phyloP scores from a whole-genome alignment of 1,140 invertebrate genomes.

The Habropoda laboriosa region DNA sequence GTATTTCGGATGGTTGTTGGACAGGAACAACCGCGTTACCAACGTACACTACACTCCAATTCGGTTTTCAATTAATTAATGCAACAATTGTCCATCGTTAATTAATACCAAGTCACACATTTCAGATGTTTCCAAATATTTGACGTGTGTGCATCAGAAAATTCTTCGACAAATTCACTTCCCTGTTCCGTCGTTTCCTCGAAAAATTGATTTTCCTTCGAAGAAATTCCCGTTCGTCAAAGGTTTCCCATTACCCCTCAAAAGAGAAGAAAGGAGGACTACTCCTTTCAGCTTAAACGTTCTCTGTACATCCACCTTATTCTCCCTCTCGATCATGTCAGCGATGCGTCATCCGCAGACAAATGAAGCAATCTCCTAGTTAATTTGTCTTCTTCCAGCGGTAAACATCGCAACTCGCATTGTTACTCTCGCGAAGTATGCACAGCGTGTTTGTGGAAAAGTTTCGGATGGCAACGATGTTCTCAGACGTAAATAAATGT shows the following conservation, averaged over 20 bases:
- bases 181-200: too few relatives aligned
- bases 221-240: too few relatives aligned
- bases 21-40: not conserved
- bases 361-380: slow-evolving; percentile 3
- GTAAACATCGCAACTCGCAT: not conserved
- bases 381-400: slow-evolving; percentile 12
- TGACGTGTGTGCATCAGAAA: too few relatives aligned
- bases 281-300: not conserved
- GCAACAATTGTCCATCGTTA: not conserved
- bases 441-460: not conserved
- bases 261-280: too few relatives aligned
- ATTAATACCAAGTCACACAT: not conserved
- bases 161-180: too few relatives aligned
- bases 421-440: too few relatives aligned
- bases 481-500: not conserved
- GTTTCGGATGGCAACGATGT: not conserved
- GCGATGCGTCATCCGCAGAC: not conserved
- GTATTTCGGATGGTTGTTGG: not conserved
- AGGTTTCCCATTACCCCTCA: too few relatives aligned
- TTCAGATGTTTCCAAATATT: too few relatives aligned
- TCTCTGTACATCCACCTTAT: not conserved
- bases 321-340: slow-evolving; percentile 7
- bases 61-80: not conserved
- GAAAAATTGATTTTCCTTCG: too few relatives aligned
- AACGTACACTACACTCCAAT: too few relatives aligned